These are phyloP conservation scores for Marasmarcha lunaedactyla DNA, from an alignment of 2,888 invertebrate genomes.

Conservation along the genomic window DNA sequence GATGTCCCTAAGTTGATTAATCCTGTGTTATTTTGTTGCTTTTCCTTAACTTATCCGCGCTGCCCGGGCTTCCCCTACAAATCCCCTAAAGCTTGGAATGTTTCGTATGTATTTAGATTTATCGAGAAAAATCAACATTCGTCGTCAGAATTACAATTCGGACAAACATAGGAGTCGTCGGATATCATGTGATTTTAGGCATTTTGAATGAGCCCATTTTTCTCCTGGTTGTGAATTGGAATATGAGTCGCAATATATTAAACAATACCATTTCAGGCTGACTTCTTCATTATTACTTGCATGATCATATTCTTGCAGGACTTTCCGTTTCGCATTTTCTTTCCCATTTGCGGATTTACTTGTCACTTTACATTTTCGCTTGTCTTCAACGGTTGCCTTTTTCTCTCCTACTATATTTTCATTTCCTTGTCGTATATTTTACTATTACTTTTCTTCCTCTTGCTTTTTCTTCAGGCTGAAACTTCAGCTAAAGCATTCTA, in stretches of 20 bases:
- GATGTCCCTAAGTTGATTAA: too few species aligned
- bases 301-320: conserved; percentile 6
- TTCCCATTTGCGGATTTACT: conserved; percentile 1
- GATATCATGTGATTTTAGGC: too few species aligned
- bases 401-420: too few species aligned
- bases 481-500: conserved; percentile 4
- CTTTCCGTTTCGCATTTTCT: conserved; percentile 3
- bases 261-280: conserved; percentile 5
- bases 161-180: conserved; percentile 6
- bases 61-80: too few species aligned
- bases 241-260: conserved; percentile 7
- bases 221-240: conserved; percentile 8
- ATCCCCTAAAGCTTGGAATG: too few species aligned
- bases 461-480: not conserved
- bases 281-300: conserved; percentile 3
- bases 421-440: too few species aligned
- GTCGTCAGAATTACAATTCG: conserved; percentile 6
- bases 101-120: too few species aligned
- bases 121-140: too few species aligned
- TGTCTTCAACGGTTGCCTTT: not conserved
- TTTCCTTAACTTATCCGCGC: too few species aligned
- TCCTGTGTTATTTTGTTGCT: too few species aligned
- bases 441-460: not conserved
- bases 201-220: too few species aligned
- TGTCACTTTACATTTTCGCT: conserved; percentile 1